phyloP scores from a whole-genome alignment of 1,140 invertebrate genomes.

The Nasonia giraulti region DNA sequence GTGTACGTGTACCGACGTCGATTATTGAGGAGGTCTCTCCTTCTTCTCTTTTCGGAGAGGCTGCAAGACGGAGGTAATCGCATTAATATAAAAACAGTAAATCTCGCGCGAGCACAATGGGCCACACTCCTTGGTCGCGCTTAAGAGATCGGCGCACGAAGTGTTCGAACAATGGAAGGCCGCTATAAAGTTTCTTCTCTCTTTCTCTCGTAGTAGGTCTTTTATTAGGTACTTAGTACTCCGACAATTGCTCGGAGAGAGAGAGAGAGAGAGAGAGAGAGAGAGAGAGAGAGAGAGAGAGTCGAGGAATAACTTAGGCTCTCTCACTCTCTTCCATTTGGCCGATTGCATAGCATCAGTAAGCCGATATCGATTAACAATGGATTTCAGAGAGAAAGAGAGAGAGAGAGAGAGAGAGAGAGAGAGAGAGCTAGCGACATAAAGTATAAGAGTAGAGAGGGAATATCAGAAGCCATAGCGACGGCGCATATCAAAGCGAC shows the following conservation, averaged over 20 bases:
- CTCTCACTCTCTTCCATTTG: background rate
- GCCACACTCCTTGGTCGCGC: constrained; percentile 47
- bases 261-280: background rate
- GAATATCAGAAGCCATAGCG: constrained; percentile 4
- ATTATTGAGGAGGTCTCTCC: background rate
- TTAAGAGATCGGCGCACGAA: constrained; percentile 27
- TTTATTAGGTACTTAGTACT: constrained; percentile 45
- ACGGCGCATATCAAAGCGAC: background rate
- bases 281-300: background rate
- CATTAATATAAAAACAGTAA: constrained; percentile 71
- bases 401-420: background rate
- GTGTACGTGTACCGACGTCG: background rate
- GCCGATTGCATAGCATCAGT: background rate
- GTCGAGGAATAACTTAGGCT: background rate
- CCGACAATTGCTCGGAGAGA: constrained; percentile 14
- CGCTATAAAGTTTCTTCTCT: constrained; percentile 37
- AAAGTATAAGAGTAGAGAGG: background rate
- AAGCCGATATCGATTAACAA: background rate
- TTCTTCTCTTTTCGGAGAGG: constrained; percentile 57
- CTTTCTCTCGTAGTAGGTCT: background rate
- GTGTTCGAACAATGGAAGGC: constrained; percentile 57
- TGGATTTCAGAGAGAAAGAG: background rate
- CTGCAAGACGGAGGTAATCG: constrained; percentile 61
- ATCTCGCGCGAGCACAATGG: constrained; percentile 66
- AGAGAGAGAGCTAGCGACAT: background rate